Evolutionary conservation across 2,888 invertebrate species (phyloP).

Genomic region (Ennomos fuscantarius): DNA sequence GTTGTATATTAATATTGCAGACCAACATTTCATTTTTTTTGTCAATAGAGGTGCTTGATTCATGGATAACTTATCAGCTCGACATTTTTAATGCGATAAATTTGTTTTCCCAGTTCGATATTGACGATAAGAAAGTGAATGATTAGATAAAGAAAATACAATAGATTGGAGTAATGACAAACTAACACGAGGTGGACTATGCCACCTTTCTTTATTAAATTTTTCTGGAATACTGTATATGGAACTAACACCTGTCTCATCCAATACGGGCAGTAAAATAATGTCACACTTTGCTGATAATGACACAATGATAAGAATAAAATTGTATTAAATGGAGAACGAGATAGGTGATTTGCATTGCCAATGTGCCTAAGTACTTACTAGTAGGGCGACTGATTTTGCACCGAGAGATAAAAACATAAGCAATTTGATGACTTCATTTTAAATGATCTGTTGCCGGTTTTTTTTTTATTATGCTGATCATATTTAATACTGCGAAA

Average conservation of each 20-base stretch:
- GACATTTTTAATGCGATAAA: constrained; percentile 31
- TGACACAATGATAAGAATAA: background rate
- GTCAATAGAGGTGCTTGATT: constrained; percentile 8
- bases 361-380: no score
- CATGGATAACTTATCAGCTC: constrained; percentile 30
- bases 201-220: background rate
- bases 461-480: no score
- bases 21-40: constrained; percentile 19
- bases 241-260: background rate
- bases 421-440: constrained; percentile 3
- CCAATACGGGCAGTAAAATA: background rate
- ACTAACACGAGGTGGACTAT: background rate
- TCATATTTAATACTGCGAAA: no score
- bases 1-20: background rate
- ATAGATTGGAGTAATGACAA: background rate
- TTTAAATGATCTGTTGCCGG: no score
- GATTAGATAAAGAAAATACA: constrained; percentile 32
- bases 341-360: no score
- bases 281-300: background rate
- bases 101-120: constrained; percentile 18
- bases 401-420: constrained; percentile 1
- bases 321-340: no score
- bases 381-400: no score
- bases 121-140: constrained; percentile 27
- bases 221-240: background rate